Base-by-base conservation (phyloP, 2,888 invertebrate species). In the Dastarcus helophoroides region DNA sequence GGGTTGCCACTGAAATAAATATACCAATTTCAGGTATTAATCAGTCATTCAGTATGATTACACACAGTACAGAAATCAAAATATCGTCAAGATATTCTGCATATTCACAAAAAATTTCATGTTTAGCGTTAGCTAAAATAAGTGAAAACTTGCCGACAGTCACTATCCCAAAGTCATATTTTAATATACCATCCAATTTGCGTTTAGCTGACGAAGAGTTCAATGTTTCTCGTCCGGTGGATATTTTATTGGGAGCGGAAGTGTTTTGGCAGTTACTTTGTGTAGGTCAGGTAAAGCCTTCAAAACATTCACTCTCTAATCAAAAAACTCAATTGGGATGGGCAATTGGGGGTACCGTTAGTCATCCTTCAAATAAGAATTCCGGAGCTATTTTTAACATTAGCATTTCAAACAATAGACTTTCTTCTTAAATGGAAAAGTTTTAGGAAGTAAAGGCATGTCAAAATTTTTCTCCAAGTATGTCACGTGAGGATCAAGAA, bases 391-490 rank as follows among this genome's bases (percentile, higher is more conserved):
- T n/a, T 7, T 17, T 6, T 17, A 17, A 17, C 6, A 6, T 17
- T 17, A 17, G 19, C 19, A 17, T 43, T 25, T 37, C 40, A 47
- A 38, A 17, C 19, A 17, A n/a, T 7, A 17, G 19, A 17, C 19
- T 17, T n/a, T 17, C 19, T 17, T 17, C 19, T 7, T n/a, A 17
- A 17, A n/a, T 17, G 6, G n/a, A 6, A 17, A 17, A 17, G 19
- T 17, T 17, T n/a, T 17, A n/a, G 19, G 19, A 17, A 17, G 6
- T 17, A n/a, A n/a, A 17, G n/a, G 19, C 6, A 17, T 17, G 19
- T n/a, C 6, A 17, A 7, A 17, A 17, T 7, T 7, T n/a, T 7
- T n/a, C 6, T 7, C 19, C 6, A 6, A 17, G n/a, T 17, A 7
- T 7, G 6, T 17, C 19, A 7, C 6, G 6, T 17, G 19, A 17